Conservation (phyloP, 2,888 invertebrate species). For the Hypercompe scribonia region DNA sequence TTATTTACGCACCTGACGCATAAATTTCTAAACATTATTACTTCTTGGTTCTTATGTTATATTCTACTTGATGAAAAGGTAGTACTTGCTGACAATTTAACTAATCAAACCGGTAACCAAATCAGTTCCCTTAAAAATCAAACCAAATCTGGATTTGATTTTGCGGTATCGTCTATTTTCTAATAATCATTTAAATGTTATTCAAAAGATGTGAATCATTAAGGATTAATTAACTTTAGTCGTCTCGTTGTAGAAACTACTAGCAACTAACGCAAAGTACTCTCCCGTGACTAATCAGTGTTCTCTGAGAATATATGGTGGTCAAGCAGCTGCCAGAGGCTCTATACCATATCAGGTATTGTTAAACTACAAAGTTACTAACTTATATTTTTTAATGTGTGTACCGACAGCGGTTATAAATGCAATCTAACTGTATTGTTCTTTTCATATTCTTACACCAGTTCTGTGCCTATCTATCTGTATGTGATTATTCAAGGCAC, state of each 20-base stretch:
- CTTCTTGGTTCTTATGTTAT: not conserved
- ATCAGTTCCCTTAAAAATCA: not conserved
- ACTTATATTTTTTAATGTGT: not conserved
- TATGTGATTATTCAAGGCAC: not conserved
- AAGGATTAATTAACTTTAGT: not conserved
- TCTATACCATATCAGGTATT: not conserved
- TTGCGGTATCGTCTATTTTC: not conserved
- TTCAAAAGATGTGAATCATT: not conserved
- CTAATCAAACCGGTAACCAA: too few species aligned
- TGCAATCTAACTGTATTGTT: not conserved
- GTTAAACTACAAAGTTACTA: not conserved
- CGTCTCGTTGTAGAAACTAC: not conserved
- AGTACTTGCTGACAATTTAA: not conserved
- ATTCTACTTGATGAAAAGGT: not conserved
- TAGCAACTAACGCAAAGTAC: not conserved
- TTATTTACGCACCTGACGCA: not conserved
- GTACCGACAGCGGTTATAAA: not conserved
- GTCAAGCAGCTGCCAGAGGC: not conserved
- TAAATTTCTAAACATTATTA: not conserved
- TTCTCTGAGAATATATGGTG: conserved; percentile 4
- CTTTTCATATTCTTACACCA: not conserved
- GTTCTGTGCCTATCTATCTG: not conserved
- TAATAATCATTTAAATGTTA: not conserved
- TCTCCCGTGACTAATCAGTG: not conserved
- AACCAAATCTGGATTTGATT: not conserved